Evolutionary conservation across 2,888 invertebrate species (phyloP).

Genomic region (Nowickia ferox): DNA sequence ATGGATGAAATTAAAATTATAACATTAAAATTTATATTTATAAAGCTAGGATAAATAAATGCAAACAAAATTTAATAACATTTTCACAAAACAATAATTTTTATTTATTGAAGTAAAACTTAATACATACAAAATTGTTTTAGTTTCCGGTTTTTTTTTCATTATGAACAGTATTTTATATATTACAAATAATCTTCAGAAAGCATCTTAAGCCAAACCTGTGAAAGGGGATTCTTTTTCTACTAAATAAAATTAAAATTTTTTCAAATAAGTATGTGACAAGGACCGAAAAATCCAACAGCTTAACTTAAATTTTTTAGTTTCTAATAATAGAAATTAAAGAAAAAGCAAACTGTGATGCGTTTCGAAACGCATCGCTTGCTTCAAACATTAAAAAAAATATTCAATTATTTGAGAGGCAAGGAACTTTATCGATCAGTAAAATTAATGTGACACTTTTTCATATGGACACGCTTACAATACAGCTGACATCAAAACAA

Average conservation of each 20-base stretch:
- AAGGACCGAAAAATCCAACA: conserved; percentile 84
- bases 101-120: conserved; percentile 32
- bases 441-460: conserved; percentile 84
- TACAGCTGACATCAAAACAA: conserved; percentile 55
- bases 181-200: conserved; percentile 43
- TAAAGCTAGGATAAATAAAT: conserved; percentile 54
- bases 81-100: conserved; percentile 46
- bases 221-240: conserved; percentile 60
- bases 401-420: conserved; percentile 73
- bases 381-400: conserved; percentile 73
- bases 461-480: conserved; percentile 75
- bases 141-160: conserved; percentile 18
- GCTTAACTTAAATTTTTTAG: conserved; percentile 73
- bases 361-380: conserved; percentile 80
- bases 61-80: conserved; percentile 61
- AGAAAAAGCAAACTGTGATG: conserved; percentile 78
- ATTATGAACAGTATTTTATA: conserved; percentile 28
- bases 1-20: conserved; percentile 20
- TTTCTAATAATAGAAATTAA: conserved; percentile 30
- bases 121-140: conserved; percentile 45
- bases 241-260: conserved; percentile 74
- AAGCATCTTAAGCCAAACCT: conserved; percentile 64
- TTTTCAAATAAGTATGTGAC: conserved; percentile 75
- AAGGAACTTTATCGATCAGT: conserved; percentile 84
- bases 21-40: conserved; percentile 15